These are phyloP conservation scores for Atopsyche davidsoni DNA, from an alignment of 1,140 invertebrate genomes.

Conservation along the genomic window DNA sequence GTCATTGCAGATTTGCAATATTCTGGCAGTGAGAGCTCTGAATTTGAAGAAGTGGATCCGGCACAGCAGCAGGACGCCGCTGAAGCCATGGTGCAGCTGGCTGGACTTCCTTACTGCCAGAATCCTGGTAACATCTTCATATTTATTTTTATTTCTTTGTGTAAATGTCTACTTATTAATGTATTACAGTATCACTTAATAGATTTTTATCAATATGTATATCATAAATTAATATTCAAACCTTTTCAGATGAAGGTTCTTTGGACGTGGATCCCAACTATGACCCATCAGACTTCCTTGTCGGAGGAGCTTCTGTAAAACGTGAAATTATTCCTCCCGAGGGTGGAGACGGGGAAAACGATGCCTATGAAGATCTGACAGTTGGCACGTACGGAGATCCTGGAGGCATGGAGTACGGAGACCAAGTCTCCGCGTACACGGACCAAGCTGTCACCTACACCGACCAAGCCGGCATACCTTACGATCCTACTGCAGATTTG, in stretches of 20 bases:
- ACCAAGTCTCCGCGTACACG: no score
- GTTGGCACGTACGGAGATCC: neutral
- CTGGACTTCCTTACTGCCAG: constrained; percentile 63
- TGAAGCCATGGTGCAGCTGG: constrained; percentile 79
- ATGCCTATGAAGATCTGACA: constrained; percentile 4
- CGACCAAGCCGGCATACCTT: no score
- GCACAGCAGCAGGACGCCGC: constrained; percentile 72
- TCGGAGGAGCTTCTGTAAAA: constrained; percentile 35
- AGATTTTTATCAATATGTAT: no score
- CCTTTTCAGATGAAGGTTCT: constrained; percentile 54
- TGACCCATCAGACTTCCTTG: constrained; percentile 78
- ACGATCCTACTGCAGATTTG: no score
- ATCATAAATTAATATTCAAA: no score
- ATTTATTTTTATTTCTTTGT: no score
- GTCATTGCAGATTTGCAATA: constrained; percentile 42
- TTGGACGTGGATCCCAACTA: constrained; percentile 80
- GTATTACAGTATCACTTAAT: no score
- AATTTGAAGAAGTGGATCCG: constrained; percentile 50
- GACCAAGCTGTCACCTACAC: neutral
- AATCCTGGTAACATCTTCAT: constrained; percentile 50
- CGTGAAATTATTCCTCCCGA: constrained; percentile 22
- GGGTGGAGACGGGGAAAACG: neutral
- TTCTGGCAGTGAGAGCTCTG: constrained; percentile 47
- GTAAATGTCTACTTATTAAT: no score
- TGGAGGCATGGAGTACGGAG: neutral